Evolutionary conservation across 2,888 invertebrate species (phyloP).

Genomic region (Leucania comma): DNA sequence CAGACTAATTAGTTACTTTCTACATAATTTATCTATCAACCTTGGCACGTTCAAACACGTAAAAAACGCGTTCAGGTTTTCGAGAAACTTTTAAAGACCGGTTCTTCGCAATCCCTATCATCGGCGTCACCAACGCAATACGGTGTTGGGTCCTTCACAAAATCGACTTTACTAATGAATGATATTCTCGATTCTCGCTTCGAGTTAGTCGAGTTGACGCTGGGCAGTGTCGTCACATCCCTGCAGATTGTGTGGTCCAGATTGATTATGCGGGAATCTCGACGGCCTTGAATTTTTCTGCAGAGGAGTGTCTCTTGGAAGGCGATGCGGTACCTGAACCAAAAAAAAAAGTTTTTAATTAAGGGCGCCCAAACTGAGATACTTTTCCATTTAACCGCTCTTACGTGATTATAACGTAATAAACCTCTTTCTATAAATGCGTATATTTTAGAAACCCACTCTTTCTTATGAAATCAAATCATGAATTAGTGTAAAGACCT

Average conservation of each 20-base stretch:
- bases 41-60: background rate
- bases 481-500: too few relatives aligned
- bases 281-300: slow-evolving; percentile 78
- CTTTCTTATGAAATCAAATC: too few relatives aligned
- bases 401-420: too few relatives aligned
- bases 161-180: slow-evolving; percentile 80
- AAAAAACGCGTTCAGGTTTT: slow-evolving; percentile 57
- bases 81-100: slow-evolving; percentile 69
- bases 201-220: slow-evolving; percentile 72
- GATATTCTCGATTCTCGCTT: slow-evolving; percentile 78
- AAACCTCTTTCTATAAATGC: too few relatives aligned
- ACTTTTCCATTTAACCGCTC: too few relatives aligned
- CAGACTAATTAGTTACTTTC: background rate
- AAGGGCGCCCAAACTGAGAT: too few relatives aligned
- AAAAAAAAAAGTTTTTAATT: slow-evolving; percentile 28
- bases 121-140: slow-evolving; percentile 69
- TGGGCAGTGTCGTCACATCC: slow-evolving; percentile 82
- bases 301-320: slow-evolving; percentile 94
- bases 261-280: slow-evolving; percentile 85
- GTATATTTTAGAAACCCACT: too few relatives aligned
- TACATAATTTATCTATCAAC: background rate
- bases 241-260: slow-evolving; percentile 88
- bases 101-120: slow-evolving; percentile 63
- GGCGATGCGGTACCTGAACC: slow-evolving; percentile 93
- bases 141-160: slow-evolving; percentile 79